phyloP scores from a whole-genome alignment of 2,888 invertebrate species.

The Caenorhabditis sp. region DNA sequence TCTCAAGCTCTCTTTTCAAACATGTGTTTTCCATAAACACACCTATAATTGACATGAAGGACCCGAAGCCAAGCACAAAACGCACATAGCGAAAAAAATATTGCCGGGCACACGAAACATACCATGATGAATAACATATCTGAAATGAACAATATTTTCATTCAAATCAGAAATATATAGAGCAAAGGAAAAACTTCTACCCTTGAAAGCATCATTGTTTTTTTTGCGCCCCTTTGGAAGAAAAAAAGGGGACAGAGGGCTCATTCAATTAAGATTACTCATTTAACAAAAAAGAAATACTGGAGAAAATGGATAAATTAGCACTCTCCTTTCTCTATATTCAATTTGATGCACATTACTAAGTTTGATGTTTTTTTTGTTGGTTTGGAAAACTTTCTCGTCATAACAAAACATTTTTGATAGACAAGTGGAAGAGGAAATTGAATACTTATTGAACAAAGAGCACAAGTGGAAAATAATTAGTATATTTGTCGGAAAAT shows the following conservation, averaged over 20 bases:
- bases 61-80: constrained; percentile 40
- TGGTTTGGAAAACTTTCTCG: neutral
- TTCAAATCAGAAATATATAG: neutral
- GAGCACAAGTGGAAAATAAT: neutral
- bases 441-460: neutral
- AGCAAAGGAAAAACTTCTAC: no score
- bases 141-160: constrained; percentile 9
- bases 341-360: no score
- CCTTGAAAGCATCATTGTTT: neutral
- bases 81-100: constrained; percentile 38
- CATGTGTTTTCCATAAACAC: neutral
- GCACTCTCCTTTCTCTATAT: neutral
- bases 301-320: neutral
- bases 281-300: neutral
- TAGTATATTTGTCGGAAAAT: neutral
- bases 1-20: no score
- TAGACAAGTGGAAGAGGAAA: neutral
- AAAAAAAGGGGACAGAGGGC: neutral
- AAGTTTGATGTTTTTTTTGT: no score
- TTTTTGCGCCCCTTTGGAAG: neutral
- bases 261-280: constrained; percentile 1
- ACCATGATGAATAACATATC: constrained; percentile 46
- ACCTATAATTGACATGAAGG: constrained; percentile 38
- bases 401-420: neutral
- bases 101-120: constrained; percentile 42